Base-by-base conservation (phyloP, 2,797 vertebrate species). In the Loris lydekkerianus region DNA sequence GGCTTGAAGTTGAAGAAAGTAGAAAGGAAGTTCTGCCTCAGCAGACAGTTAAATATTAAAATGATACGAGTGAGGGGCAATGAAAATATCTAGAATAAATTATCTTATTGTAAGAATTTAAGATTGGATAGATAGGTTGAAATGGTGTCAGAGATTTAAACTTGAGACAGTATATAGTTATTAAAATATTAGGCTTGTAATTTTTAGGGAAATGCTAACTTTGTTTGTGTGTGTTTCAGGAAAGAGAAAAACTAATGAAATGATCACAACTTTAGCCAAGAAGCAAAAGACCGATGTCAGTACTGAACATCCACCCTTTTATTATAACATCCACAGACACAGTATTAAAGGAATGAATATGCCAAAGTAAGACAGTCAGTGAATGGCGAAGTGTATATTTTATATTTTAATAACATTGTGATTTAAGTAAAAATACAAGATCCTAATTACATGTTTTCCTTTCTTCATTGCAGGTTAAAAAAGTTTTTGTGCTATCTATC, bases 311-410 rank as follows among this genome's bases (percentile, higher is more conserved):
- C 99, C 99, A 11, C 98, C 99, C 0, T 99, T 99, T 97, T 99
- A 99, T 98, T 99, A 99, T 98, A 99, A 99, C 97, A 98, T 99
- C 97, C 99, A 99, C 97, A 99, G 99, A 61, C 99, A 99, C 98
- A 99, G 99, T 97, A 99, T 99, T 97, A 98, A 99, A 86, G 99
- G 99, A 90, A 99, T 99, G 99, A 99, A 99, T 97, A 99, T 99
- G 99, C 99, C 99, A 82, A 99, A 99, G 99, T 99, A 98, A 99
- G 99, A 96, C 4, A 63, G 72, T 86, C 3, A 0, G 11, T 49
- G 60, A 78, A 77, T 77, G 78, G 91, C 83, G 76, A 82, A 67
- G 3, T 34, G 7, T 53, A 1, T 46, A 43, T 72, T 73, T 86
- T 60, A 7, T 53, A 85, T 76, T 92, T 93, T 88, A 88, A 75